Conservation (phyloP, 2,888 invertebrate genomes). For the Amphipyra berbera region DNA sequence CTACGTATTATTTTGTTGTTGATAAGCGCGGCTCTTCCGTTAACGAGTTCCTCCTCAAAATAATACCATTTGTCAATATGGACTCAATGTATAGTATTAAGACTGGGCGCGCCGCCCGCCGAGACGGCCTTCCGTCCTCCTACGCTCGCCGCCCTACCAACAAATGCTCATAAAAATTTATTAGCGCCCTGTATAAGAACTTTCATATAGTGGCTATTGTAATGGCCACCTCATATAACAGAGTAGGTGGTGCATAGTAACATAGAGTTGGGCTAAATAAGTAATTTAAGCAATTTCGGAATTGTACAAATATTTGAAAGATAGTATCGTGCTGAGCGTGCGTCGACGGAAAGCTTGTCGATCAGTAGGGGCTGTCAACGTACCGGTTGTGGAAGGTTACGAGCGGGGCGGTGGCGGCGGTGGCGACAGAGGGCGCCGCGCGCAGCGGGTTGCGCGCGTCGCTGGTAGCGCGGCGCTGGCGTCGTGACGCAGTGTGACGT, state of each 20-base stretch:
- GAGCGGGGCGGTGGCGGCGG: slow-evolving; percentile 76
- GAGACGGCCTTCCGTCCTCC: slow-evolving; percentile 71
- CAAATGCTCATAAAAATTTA: slow-evolving; percentile 70
- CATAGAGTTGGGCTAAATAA: slow-evolving; percentile 26
- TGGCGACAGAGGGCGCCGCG: slow-evolving; percentile 75
- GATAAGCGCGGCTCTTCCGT: slow-evolving; percentile 43
- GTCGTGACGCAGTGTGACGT: slow-evolving; percentile 92
- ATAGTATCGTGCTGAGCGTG: slow-evolving; percentile 49
- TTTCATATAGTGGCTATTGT: slow-evolving; percentile 49
- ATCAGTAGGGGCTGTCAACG: slow-evolving; percentile 80
- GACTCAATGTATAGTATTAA: slow-evolving; percentile 67
- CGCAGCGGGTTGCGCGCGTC: slow-evolving; percentile 79
- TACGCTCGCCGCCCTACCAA: slow-evolving; percentile 63
- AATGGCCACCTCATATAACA: slow-evolving; percentile 18
- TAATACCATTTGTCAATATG: slow-evolving; percentile 66
- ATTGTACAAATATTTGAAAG: slow-evolving; percentile 50
- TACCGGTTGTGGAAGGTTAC: slow-evolving; percentile 86
- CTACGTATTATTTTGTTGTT: slow-evolving; percentile 24
- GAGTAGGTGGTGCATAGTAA: background rate
- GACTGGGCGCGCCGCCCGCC: slow-evolving; percentile 64
- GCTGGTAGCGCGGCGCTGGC: slow-evolving; percentile 84
- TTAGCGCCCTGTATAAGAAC: slow-evolving; percentile 58
- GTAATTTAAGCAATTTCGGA: slow-evolving; percentile 40
- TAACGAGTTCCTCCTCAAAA: slow-evolving; percentile 61
- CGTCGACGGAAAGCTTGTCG: slow-evolving; percentile 72